These are phyloP conservation scores for Limnephilus lunatus DNA, from an alignment of 2,888 invertebrate genomes.

Conservation along the genomic window DNA sequence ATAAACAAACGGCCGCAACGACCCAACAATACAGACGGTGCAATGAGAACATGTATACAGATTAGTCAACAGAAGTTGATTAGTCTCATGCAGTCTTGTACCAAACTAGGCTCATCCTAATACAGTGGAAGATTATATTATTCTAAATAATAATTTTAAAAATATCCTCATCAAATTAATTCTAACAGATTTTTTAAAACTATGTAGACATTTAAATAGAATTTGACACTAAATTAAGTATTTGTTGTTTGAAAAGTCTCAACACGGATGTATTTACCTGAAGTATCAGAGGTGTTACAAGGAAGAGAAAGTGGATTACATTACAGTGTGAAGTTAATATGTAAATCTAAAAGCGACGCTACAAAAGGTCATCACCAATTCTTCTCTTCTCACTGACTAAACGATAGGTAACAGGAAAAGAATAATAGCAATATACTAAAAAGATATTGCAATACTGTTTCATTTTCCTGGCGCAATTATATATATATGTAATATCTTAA, in stretches of 20 bases:
- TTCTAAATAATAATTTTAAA: constrained; percentile 48
- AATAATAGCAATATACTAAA: background rate
- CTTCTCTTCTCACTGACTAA: constrained; percentile 11
- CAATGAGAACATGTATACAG: background rate
- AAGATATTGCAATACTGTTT: constrained; percentile 14
- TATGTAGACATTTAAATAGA: constrained; percentile 43
- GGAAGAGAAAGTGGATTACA: constrained; percentile 14
- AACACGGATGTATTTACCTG: background rate
- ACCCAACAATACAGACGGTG: background rate
- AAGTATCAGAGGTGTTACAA: constrained; percentile 11
- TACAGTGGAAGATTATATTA: constrained; percentile 48
- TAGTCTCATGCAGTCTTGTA: background rate
- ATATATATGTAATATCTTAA: background rate
- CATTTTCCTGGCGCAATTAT: background rate
- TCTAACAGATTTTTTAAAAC: constrained; percentile 38
- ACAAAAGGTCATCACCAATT: background rate
- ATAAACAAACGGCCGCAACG: background rate
- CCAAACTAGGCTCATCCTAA: constrained; percentile 25
- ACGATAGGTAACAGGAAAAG: background rate
- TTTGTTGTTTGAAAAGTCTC: constrained; percentile 28
- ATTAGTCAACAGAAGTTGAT: background rate
- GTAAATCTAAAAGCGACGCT: constrained; percentile 5
- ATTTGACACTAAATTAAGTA: constrained; percentile 48
- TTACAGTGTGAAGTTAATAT: constrained; percentile 17
- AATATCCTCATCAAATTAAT: constrained; percentile 49